Percentiles rank a stretch among this genome's conserved stretches.
phyloP scores from a whole-genome alignment of 2,113 vertebrate genomes.

The Oreamnos americanus region DNA sequence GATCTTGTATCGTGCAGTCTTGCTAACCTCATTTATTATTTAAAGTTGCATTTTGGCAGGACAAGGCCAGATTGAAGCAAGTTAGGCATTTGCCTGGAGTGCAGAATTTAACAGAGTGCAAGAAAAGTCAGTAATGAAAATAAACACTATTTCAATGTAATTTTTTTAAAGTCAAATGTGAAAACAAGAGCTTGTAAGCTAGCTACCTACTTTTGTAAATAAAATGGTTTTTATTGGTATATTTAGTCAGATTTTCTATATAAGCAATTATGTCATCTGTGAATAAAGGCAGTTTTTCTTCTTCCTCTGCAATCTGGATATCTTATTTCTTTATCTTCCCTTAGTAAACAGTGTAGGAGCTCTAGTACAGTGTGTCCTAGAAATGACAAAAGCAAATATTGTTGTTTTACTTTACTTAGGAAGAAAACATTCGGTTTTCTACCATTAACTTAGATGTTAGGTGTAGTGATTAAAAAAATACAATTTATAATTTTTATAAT shows the following conservation, averaged over 20 bases:
- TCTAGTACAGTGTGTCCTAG: neutral
- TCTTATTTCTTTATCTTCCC: neutral
- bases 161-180: neutral
- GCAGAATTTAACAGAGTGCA: neutral
- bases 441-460: neutral
- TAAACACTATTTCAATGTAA: neutral
- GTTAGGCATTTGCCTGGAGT: neutral
- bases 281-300: neutral
- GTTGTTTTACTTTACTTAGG: neutral
- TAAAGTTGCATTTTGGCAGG: neutral
- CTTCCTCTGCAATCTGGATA: neutral
- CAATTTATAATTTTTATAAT: neutral
- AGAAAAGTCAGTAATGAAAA: neutral
- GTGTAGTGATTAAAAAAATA: neutral
- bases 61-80: neutral
- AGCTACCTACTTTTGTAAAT: neutral
- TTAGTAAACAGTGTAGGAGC: neutral
- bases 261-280: neutral
- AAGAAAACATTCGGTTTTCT: neutral
- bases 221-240: neutral
- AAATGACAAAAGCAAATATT: neutral
- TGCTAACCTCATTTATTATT: neutral
- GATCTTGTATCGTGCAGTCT: neutral
- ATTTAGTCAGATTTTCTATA: neutral
- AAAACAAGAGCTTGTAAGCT: neutral